Evolutionary conservation across 2,797 vertebrate species (phyloP), one percentile per base, ranked within the genome.

Genomic region (Microchirus variegatus): DNA sequence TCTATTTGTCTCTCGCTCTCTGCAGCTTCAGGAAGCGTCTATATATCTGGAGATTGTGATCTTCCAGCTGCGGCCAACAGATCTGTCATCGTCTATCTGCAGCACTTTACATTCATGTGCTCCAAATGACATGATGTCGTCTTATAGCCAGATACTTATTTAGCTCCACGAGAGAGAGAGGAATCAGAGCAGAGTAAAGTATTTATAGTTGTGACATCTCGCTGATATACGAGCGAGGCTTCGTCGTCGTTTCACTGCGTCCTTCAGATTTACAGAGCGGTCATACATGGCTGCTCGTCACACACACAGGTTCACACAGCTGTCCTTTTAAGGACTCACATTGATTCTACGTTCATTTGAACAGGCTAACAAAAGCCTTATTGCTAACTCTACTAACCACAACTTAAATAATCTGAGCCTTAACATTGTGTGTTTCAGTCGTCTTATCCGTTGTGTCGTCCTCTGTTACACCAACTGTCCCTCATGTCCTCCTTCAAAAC

Each of bases 191-290:
- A 19, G 22, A 22, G 22, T 22, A 22, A 22, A 66, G 68, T 78
- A 74, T 85, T 78, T 74, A 71, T 61, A 44, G 42, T 44, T 10
- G 22, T 63, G 71, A 31, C 54, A 45, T 22, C 2, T 1, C 48
- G 54, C 59, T 85, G 80, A 84, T 78, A 59, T 70, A 77, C 54
- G 70, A 77, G 51, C 58, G 70, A 41, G 67, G 51, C 76, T 43
- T 51, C 58, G 75, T 70, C 70, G 47, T 55, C 22, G 54, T 22
- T 72, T 55, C 55, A 13, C 66, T 31, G 4, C 4, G 73, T 82
- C 86, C 74, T 78, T 83, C 66, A 77, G 78, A 88, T 89, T 87
- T 79, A 90, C 81, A 55, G 76, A 77, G 50, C 63, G 75, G 74
- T 83, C 83, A 84, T 69, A 73, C 80, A 60, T 36, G 57, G 50